Conservation (phyloP, 2,797 vertebrate species). For the Rhinogobio ventralis region DNA sequence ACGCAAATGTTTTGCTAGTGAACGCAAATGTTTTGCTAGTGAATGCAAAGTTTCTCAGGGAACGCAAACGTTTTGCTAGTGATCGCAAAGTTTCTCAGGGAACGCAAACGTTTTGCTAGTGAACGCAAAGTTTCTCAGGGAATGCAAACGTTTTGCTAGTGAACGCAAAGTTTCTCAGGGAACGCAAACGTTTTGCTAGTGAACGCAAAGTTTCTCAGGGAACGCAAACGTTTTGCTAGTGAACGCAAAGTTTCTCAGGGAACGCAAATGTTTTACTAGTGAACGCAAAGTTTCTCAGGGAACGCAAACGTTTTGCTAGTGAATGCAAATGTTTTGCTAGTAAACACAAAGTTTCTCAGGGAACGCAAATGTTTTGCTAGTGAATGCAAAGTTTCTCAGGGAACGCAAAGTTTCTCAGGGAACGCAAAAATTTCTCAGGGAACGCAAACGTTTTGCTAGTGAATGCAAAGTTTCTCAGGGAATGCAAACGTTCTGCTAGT, state of each 20-base stretch:
- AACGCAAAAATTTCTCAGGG: neutral
- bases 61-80: rapidly evolving
- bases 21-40: neutral
- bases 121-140: no score
- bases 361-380: no score
- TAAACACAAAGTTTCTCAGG: no score
- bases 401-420: neutral
- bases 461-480: neutral
- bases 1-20: rapidly evolving
- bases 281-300: no score
- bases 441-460: neutral
- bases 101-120: neutral
- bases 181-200: no score
- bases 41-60: neutral
- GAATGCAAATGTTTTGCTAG: no score
- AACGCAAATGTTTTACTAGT: no score
- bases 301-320: no score
- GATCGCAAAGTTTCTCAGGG: neutral
- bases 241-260: rapidly evolving
- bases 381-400: no score
- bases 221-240: neutral
- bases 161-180: no score
- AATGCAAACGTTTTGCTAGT: neutral
- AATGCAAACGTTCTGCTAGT: neutral
- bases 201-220: neutral